Conservation (phyloP, 2,888 invertebrate genomes). For the Drosophila dives region DNA sequence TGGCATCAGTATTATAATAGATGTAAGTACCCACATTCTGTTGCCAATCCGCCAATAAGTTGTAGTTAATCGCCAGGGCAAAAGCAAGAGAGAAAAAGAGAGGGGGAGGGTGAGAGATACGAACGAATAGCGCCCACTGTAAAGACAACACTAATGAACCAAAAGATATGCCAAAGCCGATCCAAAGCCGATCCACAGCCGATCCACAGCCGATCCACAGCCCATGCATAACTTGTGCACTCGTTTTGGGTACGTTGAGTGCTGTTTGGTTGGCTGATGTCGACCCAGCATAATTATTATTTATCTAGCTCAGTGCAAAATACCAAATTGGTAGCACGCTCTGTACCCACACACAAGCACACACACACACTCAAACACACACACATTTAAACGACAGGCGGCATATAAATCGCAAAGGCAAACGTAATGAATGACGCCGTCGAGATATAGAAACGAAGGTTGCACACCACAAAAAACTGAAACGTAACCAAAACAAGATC, state of each 20-base stretch:
- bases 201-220: slow-evolving; percentile 29
- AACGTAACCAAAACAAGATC: slow-evolving; percentile 67
- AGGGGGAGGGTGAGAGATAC: slow-evolving; percentile 9
- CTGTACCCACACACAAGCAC: slow-evolving; percentile 66
- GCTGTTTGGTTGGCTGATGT: slow-evolving; percentile 48
- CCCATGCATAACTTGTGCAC: slow-evolving; percentile 58
- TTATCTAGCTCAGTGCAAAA: slow-evolving; percentile 71
- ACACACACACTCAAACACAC: slow-evolving; percentile 3
- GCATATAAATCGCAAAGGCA: slow-evolving; percentile 76
- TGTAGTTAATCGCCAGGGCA: slow-evolving; percentile 57
- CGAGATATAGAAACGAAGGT: slow-evolving; percentile 71
- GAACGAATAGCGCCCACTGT: slow-evolving; percentile 65
- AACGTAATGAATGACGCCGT: slow-evolving; percentile 75
- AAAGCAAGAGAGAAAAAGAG: neutral
- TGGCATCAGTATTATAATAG: slow-evolving; percentile 17
- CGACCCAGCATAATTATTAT: slow-evolving; percentile 77
- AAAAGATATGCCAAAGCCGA: slow-evolving; percentile 69
- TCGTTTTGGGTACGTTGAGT: slow-evolving; percentile 53
- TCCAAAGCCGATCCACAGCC: slow-evolving; percentile 21
- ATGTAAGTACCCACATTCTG: slow-evolving; percentile 55
- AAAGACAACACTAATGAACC: slow-evolving; percentile 71
- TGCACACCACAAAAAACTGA: slow-evolving; percentile 48
- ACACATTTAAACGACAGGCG: slow-evolving; percentile 43
- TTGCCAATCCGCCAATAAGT: slow-evolving; percentile 67
- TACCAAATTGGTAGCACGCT: slow-evolving; percentile 74